Evolutionary conservation across 2,888 invertebrate genomes (phyloP).

Genomic region (Macrophya annulata): DNA sequence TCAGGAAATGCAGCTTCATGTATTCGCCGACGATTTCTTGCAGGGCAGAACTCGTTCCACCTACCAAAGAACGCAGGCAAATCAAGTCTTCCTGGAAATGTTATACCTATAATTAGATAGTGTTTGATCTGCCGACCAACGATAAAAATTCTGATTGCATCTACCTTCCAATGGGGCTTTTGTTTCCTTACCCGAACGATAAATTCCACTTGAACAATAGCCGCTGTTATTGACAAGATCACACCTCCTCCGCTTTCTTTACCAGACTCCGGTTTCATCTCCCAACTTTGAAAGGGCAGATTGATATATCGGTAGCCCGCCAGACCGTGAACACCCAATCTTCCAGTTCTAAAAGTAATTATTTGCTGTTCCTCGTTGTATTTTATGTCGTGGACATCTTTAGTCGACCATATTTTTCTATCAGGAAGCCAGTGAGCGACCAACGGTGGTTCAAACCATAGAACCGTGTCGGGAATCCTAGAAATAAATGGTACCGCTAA

Average conservation of each 20-base stretch:
- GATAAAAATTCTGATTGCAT: not conserved
- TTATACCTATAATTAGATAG: not conserved
- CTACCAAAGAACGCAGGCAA: conserved; percentile 76
- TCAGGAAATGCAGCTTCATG: conserved; percentile 83
- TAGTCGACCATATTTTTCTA: conserved; percentile 84
- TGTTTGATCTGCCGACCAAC: not conserved
- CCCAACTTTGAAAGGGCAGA: conserved; percentile 94
- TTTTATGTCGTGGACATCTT: conserved; percentile 89
- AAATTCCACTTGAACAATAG: conserved; percentile 82
- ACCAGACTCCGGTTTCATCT: conserved; percentile 86
- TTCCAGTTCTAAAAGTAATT: conserved; percentile 88
- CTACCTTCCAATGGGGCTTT: not conserved
- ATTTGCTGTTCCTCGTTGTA: conserved; percentile 93
- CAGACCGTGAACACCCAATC: conserved; percentile 84
- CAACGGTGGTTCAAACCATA: conserved; percentile 91
- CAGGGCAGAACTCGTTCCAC: conserved; percentile 84
- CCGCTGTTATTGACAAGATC: conserved; percentile 81
- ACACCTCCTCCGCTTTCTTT: conserved; percentile 73
- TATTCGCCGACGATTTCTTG: conserved; percentile 83
- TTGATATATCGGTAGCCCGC: conserved; percentile 89
- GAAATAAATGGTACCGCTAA: not conserved
- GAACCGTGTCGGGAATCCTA: conserved; percentile 86
- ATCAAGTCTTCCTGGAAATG: conserved; percentile 76
- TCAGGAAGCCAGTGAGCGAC: conserved; percentile 87
- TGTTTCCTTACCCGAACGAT: conserved; percentile 77